These are phyloP conservation scores for Mellilla xanthometata DNA, from an alignment of 2,888 invertebrate species.

Conservation along the genomic window DNA sequence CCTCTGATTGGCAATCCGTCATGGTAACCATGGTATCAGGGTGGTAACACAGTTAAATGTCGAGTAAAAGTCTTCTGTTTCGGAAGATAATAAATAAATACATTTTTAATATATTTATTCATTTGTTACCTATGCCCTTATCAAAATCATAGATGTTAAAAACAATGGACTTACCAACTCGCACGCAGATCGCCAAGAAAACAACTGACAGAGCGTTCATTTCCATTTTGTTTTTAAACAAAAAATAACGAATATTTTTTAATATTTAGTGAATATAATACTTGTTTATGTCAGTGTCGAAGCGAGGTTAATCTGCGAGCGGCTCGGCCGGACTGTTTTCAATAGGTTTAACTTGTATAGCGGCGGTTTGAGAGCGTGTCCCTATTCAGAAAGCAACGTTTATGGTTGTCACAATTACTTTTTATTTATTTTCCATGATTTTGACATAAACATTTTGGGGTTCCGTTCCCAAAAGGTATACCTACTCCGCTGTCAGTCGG, in stretches of 20 bases:
- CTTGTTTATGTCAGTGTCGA: background rate
- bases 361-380: conserved; percentile 6
- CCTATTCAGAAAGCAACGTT: conserved; percentile 18
- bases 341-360: conserved; percentile 25
- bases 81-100: no score
- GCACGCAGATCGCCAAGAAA: conserved; percentile 16
- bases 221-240: conserved; percentile 13
- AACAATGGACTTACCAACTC: conserved; percentile 20
- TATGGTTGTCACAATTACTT: background rate
- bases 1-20: no score
- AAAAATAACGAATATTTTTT: no score
- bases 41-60: no score
- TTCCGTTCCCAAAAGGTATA: no score
- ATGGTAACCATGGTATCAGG: no score
- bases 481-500: no score
- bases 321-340: conserved; percentile 39
- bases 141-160: background rate
- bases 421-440: no score
- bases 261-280: no score
- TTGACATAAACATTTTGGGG: no score
- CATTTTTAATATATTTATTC: background rate
- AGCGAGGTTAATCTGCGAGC: conserved; percentile 30
- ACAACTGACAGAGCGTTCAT: conserved; percentile 7
- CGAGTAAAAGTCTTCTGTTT: no score
- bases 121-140: background rate